Percentiles rank a stretch among this genome's conserved stretches.
Evolutionary conservation across 1,140 invertebrate species (phyloP).

Genomic region (Micrasema minimum): DNA sequence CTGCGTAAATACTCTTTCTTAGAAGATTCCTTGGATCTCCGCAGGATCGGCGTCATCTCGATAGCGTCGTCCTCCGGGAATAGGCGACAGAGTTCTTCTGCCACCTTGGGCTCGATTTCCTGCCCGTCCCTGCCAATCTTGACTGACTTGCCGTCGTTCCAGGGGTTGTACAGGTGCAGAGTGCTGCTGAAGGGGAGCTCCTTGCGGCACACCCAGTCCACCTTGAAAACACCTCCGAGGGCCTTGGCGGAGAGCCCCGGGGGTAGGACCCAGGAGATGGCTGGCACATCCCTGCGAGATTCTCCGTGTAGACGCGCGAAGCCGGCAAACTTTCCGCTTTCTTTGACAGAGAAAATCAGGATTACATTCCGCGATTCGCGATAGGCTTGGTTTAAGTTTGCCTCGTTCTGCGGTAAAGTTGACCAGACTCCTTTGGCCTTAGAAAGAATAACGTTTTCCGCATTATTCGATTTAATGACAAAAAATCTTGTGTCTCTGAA

Average conservation of each 20-base stretch:
- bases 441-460: conserved; percentile 94
- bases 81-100: conserved; percentile 91
- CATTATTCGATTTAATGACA: conserved; percentile 97
- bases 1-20: conserved; percentile 71
- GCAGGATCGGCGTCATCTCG: conserved; percentile 89
- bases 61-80: conserved; percentile 95
- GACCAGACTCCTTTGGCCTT: conserved; percentile 98
- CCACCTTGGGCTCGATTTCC: conserved; percentile 95
- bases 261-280: conserved; percentile 96
- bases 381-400: conserved; percentile 94
- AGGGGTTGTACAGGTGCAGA: conserved; percentile 94
- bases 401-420: conserved; percentile 96
- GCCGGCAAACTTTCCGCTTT: conserved; percentile 93
- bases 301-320: conserved; percentile 91
- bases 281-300: conserved; percentile 87
- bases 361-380: conserved; percentile 93
- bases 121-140: conserved; percentile 99
- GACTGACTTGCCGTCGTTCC: conserved; percentile 98
- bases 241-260: conserved; percentile 92
- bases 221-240: conserved; percentile 93
- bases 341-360: conserved; percentile 96
- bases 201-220: conserved; percentile 96
- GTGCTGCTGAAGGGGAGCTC: conserved; percentile 94
- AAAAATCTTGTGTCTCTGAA: conserved; percentile 96
- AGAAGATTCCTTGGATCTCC: conserved; percentile 88